Evolutionary conservation across 2,113 vertebrate genomes (phyloP).

Genomic region (Blennius ocellaris): DNA sequence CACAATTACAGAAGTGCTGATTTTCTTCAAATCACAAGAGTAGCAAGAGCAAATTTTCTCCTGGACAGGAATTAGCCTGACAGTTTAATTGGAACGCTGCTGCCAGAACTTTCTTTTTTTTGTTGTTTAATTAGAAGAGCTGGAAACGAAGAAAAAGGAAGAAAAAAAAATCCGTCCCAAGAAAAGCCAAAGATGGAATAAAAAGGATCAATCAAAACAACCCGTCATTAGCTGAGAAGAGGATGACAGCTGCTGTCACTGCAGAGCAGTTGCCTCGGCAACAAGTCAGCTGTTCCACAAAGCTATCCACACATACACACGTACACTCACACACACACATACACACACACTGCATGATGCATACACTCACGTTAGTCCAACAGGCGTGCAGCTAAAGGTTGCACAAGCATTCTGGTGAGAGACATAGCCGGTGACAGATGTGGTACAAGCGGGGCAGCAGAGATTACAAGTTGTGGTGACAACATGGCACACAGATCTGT

Average conservation of each 20-base stretch:
- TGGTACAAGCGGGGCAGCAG: conserved; percentile 32
- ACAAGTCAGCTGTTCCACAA: conserved; percentile 70
- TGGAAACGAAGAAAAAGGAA: conserved; percentile 20
- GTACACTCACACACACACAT: conserved; percentile 2
- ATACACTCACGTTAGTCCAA: conserved; percentile 14
- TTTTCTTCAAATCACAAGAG: conserved; percentile 42
- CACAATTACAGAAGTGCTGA: conserved; percentile 8
- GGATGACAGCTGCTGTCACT: conserved; percentile 25
- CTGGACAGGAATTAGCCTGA: conserved; percentile 44
- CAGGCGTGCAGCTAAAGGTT: conserved; percentile 33
- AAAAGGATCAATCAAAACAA: conserved; percentile 60
- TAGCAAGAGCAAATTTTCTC: conserved; percentile 30
- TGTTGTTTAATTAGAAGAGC: conserved; percentile 38
- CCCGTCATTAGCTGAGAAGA: conserved; percentile 38
- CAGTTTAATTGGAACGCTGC: conserved; percentile 57
- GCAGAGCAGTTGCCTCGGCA: conserved; percentile 72
- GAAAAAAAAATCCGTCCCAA: conserved; percentile 15
- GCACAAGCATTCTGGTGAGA: conserved; percentile 28
- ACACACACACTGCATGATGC: neutral
- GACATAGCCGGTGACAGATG: conserved; percentile 62
- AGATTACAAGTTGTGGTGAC: conserved; percentile 63
- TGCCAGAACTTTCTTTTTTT: conserved; percentile 3
- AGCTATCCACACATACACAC: conserved; percentile 6
- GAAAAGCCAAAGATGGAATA: conserved; percentile 40
- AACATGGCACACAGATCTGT: conserved; percentile 41